Evolutionary conservation across 2,113 vertebrate genomes (phyloP), one percentile per base, ranked within the genome.

Genomic region (Etheostoma cragini): DNA sequence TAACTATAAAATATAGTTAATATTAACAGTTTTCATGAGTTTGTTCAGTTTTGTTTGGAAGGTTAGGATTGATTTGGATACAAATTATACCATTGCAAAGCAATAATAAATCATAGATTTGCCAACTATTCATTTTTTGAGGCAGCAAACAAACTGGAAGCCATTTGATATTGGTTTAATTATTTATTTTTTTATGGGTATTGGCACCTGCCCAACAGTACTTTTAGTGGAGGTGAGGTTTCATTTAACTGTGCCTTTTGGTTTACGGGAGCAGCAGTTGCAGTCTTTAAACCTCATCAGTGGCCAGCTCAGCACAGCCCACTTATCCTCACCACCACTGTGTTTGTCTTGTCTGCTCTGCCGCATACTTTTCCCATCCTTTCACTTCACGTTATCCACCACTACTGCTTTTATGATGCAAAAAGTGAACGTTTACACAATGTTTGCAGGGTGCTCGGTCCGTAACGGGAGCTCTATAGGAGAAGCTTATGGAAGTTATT

Each of bases 401-500:
- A 60, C 62, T 15, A 19, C 45, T 1, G 3, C 42, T 85, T 92
- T 88, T 81, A 91, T 33, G 74, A 78, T 70, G 67, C 49, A 1
- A 73, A 68, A 68, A 26, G 52, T 64, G 60, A 58, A 70, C 13
- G 50, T 86, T 86, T 86, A 85, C 49, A 24, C 61, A 50, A 56
- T 75, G 83, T 84, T 87, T 76, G 81, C 82, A 52, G 83, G 70
- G 63, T 76, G 76, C 80, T 50, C 1, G 15, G 42, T 52, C 19
- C 57, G 71, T 85, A 82, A 87, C 85, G 74, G 63, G 35, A 24
- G 10, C 78, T 86, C 52, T 78, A 61, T 50, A 68, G 75, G 56
- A 74, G 72, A 81, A 13, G 54, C 77, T 85, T 75, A 80, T 81
- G 65, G 52, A 86, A 84, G 54, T 91, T 90, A 89, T 87, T 89